Base-by-base conservation (phyloP, 2,888 invertebrate genomes). In the Fragum sueziense region DNA sequence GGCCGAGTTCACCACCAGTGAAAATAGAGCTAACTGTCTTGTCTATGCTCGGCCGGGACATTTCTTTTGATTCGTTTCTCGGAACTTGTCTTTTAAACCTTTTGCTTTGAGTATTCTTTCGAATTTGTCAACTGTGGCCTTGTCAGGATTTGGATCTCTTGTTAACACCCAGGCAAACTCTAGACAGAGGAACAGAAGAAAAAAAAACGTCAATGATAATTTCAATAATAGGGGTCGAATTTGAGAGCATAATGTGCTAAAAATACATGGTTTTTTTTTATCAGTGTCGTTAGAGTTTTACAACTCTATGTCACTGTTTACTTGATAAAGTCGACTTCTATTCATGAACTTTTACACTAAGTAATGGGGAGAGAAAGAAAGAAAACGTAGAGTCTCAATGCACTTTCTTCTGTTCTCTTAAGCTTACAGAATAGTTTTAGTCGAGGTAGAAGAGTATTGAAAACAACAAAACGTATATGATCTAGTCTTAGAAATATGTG, bases 131-230 rank as follows among this genome's bases (percentile, higher is more conserved):
- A 47, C 17, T 14, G 14, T 47, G 7, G 3, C 17, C n/a, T 47
- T 4, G 14, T 22, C 41, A 0, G 73, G 59, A n/a, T 47, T 69
- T 22, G 67, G 72, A 7, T 51, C 47, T 59, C 77, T 67, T 17
- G 77, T 72, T 22, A 77, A 37, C 27, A 77, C 65, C 72, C 68
- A 77, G 20, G 69, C 69, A n/a, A 72, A 68, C 31, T 77, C 77
- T 77, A 76, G 6, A 27, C 22, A 27, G 29, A 59, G 27, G 27
- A 17, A n/a, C n/a, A n/a, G n/a, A n/a, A n/a, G n/a, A n/a, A n/a
- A n/a, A n/a, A n/a, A n/a, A n/a, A n/a, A n/a, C n/a, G n/a, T 6
- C 4, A 59, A 59, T 7, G 14, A 59, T 1, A 29, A 29, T 27
- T 7, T 22, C n/a, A 11, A n/a, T 7, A 17, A n/a, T 52, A n/a